Conservation (phyloP, 2,113 vertebrate species). For the Odontophorus gujanensis region DNA sequence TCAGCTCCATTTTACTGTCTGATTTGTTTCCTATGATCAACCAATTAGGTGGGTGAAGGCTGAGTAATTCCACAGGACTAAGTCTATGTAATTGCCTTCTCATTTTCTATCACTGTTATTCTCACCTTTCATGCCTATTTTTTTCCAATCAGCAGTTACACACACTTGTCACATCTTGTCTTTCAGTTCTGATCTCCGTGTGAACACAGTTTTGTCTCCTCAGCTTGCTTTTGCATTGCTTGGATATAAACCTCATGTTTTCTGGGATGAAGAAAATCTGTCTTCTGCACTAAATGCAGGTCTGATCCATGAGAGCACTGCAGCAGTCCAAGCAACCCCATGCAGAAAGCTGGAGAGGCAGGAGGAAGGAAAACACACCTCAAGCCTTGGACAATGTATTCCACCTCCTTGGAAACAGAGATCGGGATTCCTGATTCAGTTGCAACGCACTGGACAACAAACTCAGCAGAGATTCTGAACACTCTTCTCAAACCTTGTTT, state of each 20-base stretch:
- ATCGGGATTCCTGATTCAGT: not conserved
- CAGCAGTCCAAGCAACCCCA: not conserved
- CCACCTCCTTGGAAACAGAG: not conserved
- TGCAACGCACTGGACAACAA: not conserved
- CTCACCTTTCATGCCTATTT: slow-evolving; percentile 1
- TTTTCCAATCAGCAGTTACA: not conserved
- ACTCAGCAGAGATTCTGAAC: not conserved
- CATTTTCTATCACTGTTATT: not conserved
- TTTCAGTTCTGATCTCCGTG: not conserved
- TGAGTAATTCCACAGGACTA: slow-evolving; percentile 12
- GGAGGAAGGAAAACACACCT: slow-evolving; percentile 60
- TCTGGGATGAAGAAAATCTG: not conserved
- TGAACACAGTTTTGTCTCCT: not conserved
- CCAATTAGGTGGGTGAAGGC: not conserved
- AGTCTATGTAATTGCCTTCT: not conserved
- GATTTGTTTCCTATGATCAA: not conserved
- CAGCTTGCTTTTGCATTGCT: not conserved
- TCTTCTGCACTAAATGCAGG: not conserved
- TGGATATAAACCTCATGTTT: not conserved
- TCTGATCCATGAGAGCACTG: not conserved
- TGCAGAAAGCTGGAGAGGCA: not conserved
- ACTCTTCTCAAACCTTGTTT: not conserved
- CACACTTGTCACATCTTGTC: not conserved
- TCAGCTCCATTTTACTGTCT: not conserved
- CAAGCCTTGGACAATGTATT: not conserved